Evolutionary conservation across 2,888 invertebrate genomes (phyloP).

Genomic region (Lamellibrachia satsuma): DNA sequence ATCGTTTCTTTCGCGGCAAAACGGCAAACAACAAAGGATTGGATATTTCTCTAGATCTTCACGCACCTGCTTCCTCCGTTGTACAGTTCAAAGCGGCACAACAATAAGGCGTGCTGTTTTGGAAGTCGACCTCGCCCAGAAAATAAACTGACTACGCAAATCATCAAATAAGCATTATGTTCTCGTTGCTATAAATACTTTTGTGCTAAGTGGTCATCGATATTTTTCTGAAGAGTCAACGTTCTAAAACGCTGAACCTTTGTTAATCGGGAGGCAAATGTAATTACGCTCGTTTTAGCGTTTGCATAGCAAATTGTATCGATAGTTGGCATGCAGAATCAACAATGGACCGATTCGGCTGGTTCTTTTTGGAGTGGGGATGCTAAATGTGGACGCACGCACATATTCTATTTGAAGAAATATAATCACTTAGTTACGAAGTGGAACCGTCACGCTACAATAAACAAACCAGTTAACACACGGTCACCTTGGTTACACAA

Average conservation of each 20-base stretch:
- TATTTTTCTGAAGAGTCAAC: neutral
- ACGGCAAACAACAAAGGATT: neutral
- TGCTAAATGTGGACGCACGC: neutral
- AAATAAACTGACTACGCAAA: conserved; percentile 1
- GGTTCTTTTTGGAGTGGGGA: neutral
- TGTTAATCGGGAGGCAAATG: conserved; percentile 2
- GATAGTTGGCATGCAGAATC: neutral
- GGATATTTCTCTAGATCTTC: neutral
- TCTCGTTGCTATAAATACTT: neutral
- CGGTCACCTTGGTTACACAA: neutral
- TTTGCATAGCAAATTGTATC: neutral
- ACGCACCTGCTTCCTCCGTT: neutral
- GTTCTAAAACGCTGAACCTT: neutral
- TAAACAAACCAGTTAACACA: neutral
- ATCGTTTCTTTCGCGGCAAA: neutral
- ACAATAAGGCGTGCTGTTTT: neutral
- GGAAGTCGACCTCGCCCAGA: neutral
- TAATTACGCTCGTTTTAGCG: conserved; percentile 4
- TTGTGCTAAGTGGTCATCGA: neutral
- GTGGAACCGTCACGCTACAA: neutral
- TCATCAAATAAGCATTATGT: neutral
- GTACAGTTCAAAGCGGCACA: neutral
- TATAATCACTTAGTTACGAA: neutral
- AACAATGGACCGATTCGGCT: neutral
- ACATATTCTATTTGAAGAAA: neutral